Evolutionary conservation across 2,888 invertebrate species (phyloP), one percentile per base, ranked within the genome.

Genomic region (Atrina japonica): DNA sequence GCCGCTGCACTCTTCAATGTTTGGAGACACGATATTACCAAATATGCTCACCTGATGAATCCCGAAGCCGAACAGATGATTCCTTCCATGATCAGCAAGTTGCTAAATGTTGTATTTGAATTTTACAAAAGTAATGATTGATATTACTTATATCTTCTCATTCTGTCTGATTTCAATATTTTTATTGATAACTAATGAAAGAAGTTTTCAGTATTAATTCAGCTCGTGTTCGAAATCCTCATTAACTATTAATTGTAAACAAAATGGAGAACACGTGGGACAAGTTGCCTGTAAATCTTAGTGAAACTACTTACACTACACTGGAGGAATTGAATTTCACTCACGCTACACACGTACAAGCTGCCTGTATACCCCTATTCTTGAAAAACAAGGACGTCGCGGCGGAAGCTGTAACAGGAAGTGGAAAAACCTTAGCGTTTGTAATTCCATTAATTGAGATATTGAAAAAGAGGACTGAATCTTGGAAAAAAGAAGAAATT

Each of bases 381-480:
- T 90, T 98, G 63, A 93, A 94, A 9, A 95, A 96, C 83, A 98
- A 98, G 91, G 99, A 99, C 93, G 97, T 99, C 16, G 97, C 97
- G 0, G 99, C 96, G 0, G 98, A 99, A 91, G 99, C 99, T 3
- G 97, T 99, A 0, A 99, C 99, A 0, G 99, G 99, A 3, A 98
- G 98, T 77, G 99, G 99, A 0, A 99, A 99, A 92, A 99, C 99
- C 0, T 91, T 99, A 45, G 97, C 99, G 0, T 99, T 99, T 91
- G 92, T 99, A 14, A 94, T 99, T 50, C 99, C 99, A 0, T 90
- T 97, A 85, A 86, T 99, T 59, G 96, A 99, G 92, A 94, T 97
- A 83, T 91, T 99, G 58, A 72, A 76, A 30, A 73, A 76, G 29
- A 85, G 88, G 53, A 76, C 75, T 3, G 68, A 77, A 23, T 11